Base-by-base conservation (phyloP, 2,113 vertebrate species). In the Talpa occidentalis region DNA sequence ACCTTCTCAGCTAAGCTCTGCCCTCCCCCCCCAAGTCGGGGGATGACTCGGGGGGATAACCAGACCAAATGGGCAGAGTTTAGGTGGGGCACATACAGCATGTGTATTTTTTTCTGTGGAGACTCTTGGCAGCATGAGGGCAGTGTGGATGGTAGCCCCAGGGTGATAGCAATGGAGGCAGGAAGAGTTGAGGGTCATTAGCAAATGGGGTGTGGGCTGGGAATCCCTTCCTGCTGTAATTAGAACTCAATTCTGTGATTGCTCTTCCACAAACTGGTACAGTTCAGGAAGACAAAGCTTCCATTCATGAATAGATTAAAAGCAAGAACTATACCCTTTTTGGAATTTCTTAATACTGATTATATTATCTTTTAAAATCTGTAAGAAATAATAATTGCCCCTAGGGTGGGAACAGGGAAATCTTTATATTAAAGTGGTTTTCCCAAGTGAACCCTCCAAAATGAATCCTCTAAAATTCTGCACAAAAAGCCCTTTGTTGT, bases 401-500 rank as follows among this genome's bases (percentile, higher is more conserved):
- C n/a, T 64, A 35, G 77, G 22, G 15, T 73, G 69, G 60, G 78
- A 88, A 89, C 83, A 96, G 67, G 40, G 60, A 83, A 56, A 66
- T 70, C 92, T 96, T 93, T 88, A 54, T 80, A 69, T 66, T 82
- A 49, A 76, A 93, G 21, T 22, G 37, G 21, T 69, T 22, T 11
- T 42, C 28, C 59, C 10, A 6, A 82, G 59, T 62, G 59, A 73
- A 72, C 10, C 56, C 22, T 70, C 52, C 81, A 80, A 17, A 52
- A 52, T 17, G 66, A 88, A 30, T 30, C 30, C 26, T 59, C 56
- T 49, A 52, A 52, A 77, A 19, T 82, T 70, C 32, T 14, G 44
- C 69, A 83, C 73, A 86, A 86, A 94, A 30, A 72, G 78, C 69
- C 77, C n/a, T 83, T 76, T 93, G 92, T 87, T 14, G 2, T 15